Conservation (phyloP, 2,113 vertebrate genomes). For the Ageneiosus marmoratus region DNA sequence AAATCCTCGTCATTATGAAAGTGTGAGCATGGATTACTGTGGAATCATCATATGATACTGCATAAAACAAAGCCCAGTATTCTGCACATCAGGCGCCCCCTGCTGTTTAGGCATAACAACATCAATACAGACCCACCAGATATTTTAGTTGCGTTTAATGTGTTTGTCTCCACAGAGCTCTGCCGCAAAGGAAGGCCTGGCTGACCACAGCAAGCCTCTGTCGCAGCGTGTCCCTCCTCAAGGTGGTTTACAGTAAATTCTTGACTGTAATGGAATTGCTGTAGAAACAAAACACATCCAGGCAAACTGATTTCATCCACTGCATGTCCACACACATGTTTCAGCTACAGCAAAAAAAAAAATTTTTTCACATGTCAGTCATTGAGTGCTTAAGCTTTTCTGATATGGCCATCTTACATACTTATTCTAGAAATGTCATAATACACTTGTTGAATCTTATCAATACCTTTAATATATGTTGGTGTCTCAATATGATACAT, state of each 20-base stretch:
- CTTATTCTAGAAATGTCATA: not conserved
- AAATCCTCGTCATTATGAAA: not conserved
- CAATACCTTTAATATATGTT: not conserved
- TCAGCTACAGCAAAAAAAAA: not conserved
- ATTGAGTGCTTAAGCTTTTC: not conserved
- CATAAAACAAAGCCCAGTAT: not conserved
- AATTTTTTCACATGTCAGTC: not conserved
- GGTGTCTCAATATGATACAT: not conserved
- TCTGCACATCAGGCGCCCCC: conserved; percentile 33
- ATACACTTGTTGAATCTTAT: not conserved
- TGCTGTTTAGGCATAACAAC: conserved; percentile 24
- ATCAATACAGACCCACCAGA: not conserved
- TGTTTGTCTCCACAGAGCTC: conserved; percentile 81
- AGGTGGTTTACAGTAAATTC: conserved; percentile 96
- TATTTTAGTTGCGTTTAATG: conserved; percentile 21
- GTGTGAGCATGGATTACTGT: not conserved
- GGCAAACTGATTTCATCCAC: conserved; percentile 47
- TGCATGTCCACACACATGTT: not conserved
- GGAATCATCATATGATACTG: not conserved
- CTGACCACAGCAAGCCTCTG: conserved; percentile 84
- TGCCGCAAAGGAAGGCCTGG: conserved; percentile 80
- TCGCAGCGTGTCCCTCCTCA: conserved; percentile 90
- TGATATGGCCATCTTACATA: not conserved
- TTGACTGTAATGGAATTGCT: conserved; percentile 88
- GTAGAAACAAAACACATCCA: conserved; percentile 86